These are phyloP conservation scores for Thunnus thynnus DNA, from an alignment of 2,113 vertebrate species.

Conservation along the genomic window DNA sequence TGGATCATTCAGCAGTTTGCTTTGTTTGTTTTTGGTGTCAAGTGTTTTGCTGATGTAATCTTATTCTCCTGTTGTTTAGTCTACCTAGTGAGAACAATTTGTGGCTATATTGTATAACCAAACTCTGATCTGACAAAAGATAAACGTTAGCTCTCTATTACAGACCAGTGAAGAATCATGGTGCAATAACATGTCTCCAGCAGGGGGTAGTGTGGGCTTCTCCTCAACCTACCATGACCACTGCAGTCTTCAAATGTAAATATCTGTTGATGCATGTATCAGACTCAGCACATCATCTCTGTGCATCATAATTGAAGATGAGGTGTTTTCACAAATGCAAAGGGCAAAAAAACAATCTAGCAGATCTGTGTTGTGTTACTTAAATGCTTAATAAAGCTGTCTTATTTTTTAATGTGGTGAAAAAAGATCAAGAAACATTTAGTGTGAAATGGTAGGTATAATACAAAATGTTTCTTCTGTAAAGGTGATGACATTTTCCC, in stretches of 20 bases:
- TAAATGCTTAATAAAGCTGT: not conserved
- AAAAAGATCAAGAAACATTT: not conserved
- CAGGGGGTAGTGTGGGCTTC: conserved; percentile 70
- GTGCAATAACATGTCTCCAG: conserved; percentile 72
- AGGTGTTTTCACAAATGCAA: conserved; percentile 1
- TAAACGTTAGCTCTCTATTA: not conserved
- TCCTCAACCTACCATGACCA: conserved; percentile 41
- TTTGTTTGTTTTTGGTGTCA: not conserved
- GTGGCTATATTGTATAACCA: not conserved
- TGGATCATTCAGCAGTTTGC: not conserved
- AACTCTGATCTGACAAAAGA: not conserved
- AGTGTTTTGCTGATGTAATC: not conserved
- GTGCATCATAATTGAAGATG: not conserved
- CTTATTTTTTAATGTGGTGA: not conserved
- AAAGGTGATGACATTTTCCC: conserved; percentile 74
- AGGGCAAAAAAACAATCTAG: not conserved
- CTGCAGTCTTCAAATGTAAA: conserved; percentile 23
- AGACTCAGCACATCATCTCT: not conserved
- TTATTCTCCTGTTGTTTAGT: not conserved
- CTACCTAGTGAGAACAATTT: not conserved
- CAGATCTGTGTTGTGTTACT: not conserved
- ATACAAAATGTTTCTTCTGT: conserved; percentile 25
- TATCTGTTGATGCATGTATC: conserved; percentile 11
- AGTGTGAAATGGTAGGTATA: conserved; percentile 27
- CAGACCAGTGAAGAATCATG: conserved; percentile 15